phyloP scores from a whole-genome alignment of 2,113 vertebrate species.

The Orycteropus afer region DNA sequence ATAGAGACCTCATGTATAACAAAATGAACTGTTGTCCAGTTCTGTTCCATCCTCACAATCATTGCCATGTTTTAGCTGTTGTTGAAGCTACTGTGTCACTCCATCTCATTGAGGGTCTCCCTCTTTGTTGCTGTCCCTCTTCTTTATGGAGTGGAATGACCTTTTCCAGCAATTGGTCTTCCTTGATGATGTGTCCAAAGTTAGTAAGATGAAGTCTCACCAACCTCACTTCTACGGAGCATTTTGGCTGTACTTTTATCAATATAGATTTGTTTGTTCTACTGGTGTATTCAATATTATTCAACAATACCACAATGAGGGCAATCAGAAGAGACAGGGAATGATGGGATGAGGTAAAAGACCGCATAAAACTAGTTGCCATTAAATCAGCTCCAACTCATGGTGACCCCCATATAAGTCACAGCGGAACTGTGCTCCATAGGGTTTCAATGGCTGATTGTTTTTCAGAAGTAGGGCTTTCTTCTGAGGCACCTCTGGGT shows the following conservation, averaged over 20 bases:
- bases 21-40: background rate
- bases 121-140: background rate
- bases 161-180: background rate
- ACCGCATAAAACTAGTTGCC: background rate
- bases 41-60: background rate
- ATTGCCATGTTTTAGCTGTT: background rate
- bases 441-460: background rate
- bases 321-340: background rate
- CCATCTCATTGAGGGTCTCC: background rate
- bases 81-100: background rate
- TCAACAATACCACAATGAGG: background rate
- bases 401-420: background rate
- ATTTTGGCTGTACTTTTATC: background rate
- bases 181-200: background rate
- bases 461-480: background rate
- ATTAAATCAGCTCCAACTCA: background rate
- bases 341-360: background rate
- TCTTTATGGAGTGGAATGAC: background rate
- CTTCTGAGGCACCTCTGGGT: background rate
- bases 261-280: background rate
- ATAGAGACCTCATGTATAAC: background rate
- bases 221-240: background rate
- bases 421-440: background rate
- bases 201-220: background rate
- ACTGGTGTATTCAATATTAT: background rate